Evolutionary conservation across 2,888 invertebrate species (phyloP), one percentile per base, ranked within the genome.

Genomic region (Copidosoma aretas): DNA sequence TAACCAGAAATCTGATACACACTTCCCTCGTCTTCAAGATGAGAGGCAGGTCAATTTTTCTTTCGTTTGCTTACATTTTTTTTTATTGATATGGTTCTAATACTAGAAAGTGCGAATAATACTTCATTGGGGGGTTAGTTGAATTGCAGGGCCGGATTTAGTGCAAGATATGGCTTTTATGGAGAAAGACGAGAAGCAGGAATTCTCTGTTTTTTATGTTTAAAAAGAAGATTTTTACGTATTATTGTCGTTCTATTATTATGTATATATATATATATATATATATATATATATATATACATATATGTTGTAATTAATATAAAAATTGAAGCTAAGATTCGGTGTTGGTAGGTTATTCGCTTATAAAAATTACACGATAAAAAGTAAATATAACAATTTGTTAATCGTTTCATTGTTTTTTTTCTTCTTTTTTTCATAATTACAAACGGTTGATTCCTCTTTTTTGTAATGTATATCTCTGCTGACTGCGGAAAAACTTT

Each of bases 141-240:
- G 65, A 67, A 65, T 61, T 67, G 62, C 64, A 66, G 60, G 72
- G 63, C 68, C 64, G 59, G 66, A 71, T 68, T 71, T 70, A 57
- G 60, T 68, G 66, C 60, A 68, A 72, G 72, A 68, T 70, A 71
- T 71, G 72, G 68, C 68, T 72, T 67, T 72, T 60, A 72, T 68
- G 68, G 72, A 71, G 70, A 72, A 72, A 72, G 68, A 71, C 68
- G 70, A 72, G 68, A 72, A 72, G 72, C 68, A 71, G 68, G 68
- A 72, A 70, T 68, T 72, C 70, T 68, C 61, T 70, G 70, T 72
- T 65, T 70, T 70, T 72, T 72, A 59, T 65, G 68, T 65, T 70
- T 60, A 67, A 70, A 72, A 68, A 72, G 60, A 65, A 68, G 61
- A 67, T 64, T 61, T 68, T 64, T 62, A 66, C 61, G 64, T 68